These are phyloP conservation scores for Hartigia nigra DNA, from an alignment of 2,888 invertebrate species.

Conservation along the genomic window DNA sequence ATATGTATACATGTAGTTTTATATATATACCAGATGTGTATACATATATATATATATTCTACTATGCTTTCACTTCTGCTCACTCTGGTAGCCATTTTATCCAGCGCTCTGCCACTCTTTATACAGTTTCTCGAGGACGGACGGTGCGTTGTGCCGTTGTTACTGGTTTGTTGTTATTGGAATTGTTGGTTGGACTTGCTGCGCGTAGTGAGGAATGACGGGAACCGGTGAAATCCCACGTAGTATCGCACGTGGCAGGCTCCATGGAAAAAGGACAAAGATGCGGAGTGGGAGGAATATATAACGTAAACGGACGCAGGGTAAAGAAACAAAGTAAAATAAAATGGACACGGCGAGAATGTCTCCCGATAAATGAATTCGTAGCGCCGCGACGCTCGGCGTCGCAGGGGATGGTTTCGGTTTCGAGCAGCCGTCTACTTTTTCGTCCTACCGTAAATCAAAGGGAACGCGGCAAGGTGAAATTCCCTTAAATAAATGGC, in stretches of 20 bases:
- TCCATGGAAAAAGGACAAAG: not conserved
- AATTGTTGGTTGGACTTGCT: not conserved
- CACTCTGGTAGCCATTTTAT: not conserved
- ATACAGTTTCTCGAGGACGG: not conserved
- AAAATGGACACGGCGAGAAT: not conserved
- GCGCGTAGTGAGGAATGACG: no score
- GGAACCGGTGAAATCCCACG: not conserved
- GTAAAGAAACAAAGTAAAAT: not conserved
- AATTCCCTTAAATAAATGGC: not conserved
- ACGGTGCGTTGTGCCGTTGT: not conserved
- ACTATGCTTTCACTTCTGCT: not conserved
- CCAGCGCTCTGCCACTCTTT: not conserved
- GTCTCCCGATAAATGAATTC: not conserved
- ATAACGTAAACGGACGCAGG: no score
- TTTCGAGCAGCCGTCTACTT: not conserved
- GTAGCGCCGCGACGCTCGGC: not conserved
- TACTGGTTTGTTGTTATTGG: not conserved
- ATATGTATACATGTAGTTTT: not conserved
- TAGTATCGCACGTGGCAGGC: not conserved
- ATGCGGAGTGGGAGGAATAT: not conserved
- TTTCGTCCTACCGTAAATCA: not conserved
- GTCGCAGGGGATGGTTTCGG: not conserved
- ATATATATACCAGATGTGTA: not conserved
- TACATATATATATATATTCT: not conserved
- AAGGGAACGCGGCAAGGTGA: no score